Conservation (phyloP, 2,888 invertebrate species). For the Ptychoptera contaminata region DNA sequence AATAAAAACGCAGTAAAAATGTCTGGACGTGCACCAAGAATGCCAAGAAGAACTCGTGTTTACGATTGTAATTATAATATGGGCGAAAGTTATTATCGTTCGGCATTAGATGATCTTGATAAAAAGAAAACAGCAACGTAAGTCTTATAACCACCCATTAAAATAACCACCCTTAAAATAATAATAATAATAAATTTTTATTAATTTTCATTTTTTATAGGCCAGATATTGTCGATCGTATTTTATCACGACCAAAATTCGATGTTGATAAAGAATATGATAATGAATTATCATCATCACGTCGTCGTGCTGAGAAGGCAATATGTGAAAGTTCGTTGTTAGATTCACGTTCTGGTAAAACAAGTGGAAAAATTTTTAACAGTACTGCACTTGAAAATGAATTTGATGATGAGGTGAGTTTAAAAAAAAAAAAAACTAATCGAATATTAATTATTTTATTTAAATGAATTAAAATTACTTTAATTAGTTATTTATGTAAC, state of each 20-base stretch:
- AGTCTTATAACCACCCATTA: conserved; percentile 15
- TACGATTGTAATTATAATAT: conserved; percentile 77
- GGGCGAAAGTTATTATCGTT: conserved; percentile 68
- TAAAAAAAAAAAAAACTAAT: too few relatives aligned
- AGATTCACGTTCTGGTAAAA: conserved; percentile 45
- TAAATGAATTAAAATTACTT: too few relatives aligned
- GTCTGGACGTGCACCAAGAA: conserved; percentile 24
- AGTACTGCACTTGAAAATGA: conserved; percentile 33
- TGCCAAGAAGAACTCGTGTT: conserved; percentile 52
- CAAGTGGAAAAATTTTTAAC: conserved; percentile 31
- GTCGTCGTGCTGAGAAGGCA: conserved; percentile 33
- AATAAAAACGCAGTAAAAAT: background rate
- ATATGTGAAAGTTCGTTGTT: conserved; percentile 41
- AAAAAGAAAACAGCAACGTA: conserved; percentile 46
- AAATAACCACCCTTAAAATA: background rate
- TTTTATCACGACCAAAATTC: conserved; percentile 6
- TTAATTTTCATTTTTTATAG: conserved; percentile 1
- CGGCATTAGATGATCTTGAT: conserved; percentile 58
- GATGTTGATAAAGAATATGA: conserved; percentile 14
- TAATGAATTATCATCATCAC: conserved; percentile 33
- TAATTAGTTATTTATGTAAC: too few relatives aligned
- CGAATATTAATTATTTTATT: too few relatives aligned
- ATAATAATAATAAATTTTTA: conserved; percentile 2
- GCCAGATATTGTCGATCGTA: background rate
- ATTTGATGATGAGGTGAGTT: conserved; percentile 34